Conservation (phyloP, 1,140 invertebrate genomes). For the Nasonia giraulti region DNA sequence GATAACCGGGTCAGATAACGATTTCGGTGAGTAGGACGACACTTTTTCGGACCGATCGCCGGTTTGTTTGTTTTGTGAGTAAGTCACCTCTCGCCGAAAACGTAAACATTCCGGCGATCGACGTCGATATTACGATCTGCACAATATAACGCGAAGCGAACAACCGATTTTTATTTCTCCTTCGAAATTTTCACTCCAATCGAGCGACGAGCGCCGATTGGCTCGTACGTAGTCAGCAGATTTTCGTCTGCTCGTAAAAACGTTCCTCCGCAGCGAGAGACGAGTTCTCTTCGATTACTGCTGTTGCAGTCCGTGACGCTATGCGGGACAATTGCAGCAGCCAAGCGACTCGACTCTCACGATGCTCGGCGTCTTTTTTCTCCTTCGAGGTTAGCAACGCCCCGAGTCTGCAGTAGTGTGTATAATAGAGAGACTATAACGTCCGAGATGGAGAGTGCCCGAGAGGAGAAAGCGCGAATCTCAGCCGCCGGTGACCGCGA, state of each 20-base stretch:
- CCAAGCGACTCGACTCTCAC: not conserved
- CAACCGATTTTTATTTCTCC: no score
- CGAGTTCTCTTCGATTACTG: not conserved
- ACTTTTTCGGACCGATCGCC: no score
- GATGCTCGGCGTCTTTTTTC: not conserved
- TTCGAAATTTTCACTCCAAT: no score
- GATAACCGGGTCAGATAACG: no score
- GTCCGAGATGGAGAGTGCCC: not conserved
- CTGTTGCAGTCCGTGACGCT: not conserved
- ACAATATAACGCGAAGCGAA: no score
- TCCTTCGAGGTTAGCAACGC: not conserved
- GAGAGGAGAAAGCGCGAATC: not conserved
- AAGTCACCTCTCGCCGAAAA: no score
- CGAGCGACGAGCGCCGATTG: no score
- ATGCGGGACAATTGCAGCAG: not conserved
- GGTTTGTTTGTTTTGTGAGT: no score
- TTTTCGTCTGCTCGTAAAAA: not conserved
- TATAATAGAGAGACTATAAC: not conserved
- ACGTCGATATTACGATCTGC: no score
- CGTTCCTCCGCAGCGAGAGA: not conserved
- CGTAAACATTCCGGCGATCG: no score
- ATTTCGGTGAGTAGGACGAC: no score
- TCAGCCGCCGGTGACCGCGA: not conserved
- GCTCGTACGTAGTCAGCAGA: no score
- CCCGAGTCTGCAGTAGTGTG: not conserved